A percentile compares a stretch with the other conserved stretches of the same genome.
Evolutionary conservation across 2,113 vertebrate species (phyloP).

Genomic region (Phocoena sinus): DNA sequence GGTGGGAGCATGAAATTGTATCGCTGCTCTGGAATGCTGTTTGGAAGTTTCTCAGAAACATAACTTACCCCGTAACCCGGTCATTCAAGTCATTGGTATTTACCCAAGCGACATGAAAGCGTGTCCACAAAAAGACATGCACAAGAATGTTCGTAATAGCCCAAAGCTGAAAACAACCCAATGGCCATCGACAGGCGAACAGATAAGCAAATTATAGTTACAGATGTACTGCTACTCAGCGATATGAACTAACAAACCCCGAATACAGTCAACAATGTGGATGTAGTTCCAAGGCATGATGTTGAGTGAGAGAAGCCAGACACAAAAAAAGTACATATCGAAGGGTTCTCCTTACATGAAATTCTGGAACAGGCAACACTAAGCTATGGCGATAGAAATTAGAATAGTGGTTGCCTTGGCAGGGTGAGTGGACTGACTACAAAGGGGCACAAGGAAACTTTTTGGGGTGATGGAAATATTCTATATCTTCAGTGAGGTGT

Average conservation of each 20-base stretch:
- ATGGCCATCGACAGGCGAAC: accelerated
- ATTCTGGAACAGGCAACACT: too few relatives aligned
- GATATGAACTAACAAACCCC: accelerated
- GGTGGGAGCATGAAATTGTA: accelerated
- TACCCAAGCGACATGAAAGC: not conserved
- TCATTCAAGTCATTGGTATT: not conserved
- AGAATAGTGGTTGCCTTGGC: not conserved
- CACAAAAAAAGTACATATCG: accelerated
- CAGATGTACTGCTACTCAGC: accelerated
- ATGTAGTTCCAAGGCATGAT: accelerated
- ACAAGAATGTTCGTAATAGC: not conserved
- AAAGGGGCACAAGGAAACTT: not conserved
- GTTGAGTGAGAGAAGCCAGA: not conserved
- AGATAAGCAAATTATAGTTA: accelerated
- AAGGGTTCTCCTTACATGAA: not conserved
- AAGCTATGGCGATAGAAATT: not conserved
- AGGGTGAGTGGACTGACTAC: not conserved
- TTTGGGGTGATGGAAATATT: accelerated
- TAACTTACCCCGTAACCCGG: not conserved
- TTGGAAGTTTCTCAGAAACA: not conserved
- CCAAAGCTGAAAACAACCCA: not conserved
- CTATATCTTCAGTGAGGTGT: accelerated
- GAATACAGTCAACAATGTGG: accelerated
- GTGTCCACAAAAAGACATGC: not conserved
- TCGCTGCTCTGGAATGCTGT: not conserved